Evolutionary conservation across 1,140 invertebrate genomes (phyloP).

Genomic region (Oedothorax gibbosus): DNA sequence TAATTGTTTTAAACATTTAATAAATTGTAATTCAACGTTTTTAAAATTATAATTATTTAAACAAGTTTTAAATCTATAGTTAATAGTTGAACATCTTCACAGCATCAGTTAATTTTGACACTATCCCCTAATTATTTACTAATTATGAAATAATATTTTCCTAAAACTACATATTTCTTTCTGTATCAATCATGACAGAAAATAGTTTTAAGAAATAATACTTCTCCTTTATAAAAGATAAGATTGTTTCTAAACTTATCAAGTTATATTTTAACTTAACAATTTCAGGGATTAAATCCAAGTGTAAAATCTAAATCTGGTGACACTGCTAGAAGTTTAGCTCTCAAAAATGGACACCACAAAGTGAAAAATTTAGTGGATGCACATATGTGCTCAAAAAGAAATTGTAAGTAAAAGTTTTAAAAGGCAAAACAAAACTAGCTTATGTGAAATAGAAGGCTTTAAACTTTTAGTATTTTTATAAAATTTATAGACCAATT

Average conservation of each 20-base stretch:
- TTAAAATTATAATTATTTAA: too few species aligned
- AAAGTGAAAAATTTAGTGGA: constrained; percentile 45
- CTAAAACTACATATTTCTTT: not conserved
- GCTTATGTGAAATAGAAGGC: too few species aligned
- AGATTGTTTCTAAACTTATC: not conserved
- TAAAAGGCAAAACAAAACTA: too few species aligned
- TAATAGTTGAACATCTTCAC: too few species aligned
- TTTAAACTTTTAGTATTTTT: too few species aligned
- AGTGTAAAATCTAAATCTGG: constrained; percentile 15
- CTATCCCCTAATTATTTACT: too few species aligned
- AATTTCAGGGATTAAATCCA: constrained; percentile 31
- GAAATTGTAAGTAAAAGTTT: constrained; percentile 18
- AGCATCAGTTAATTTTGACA: too few species aligned
- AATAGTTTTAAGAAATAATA: not conserved
- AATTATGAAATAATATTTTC: not conserved
- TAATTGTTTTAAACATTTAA: too few species aligned
- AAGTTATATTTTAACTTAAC: not conserved
- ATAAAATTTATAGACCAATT: too few species aligned
- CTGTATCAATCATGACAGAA: not conserved
- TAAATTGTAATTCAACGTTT: too few species aligned
- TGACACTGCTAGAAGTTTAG: constrained; percentile 32
- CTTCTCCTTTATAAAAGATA: not conserved
- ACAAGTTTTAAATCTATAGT: too few species aligned
- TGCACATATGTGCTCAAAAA: constrained; percentile 14
- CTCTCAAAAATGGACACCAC: constrained; percentile 30